phyloP scores from a whole-genome alignment of 2,888 invertebrate species.

The Campoletis raptor region DNA sequence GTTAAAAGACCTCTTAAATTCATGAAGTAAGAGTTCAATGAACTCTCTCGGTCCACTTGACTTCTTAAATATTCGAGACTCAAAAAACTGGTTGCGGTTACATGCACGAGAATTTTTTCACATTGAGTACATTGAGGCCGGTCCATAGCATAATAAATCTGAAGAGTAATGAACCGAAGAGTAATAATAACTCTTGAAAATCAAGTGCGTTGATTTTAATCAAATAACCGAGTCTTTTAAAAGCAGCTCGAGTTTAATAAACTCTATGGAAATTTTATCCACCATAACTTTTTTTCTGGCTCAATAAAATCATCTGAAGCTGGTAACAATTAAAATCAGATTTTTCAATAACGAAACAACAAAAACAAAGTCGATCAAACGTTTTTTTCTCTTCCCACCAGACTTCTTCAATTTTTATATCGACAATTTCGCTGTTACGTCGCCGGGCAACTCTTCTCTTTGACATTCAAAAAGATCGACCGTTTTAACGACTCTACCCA shows the following conservation, averaged over 20 bases:
- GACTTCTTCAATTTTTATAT: slow-evolving; percentile 47
- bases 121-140: background rate
- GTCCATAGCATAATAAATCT: background rate
- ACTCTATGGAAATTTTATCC: background rate
- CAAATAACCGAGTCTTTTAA: background rate
- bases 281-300: background rate
- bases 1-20: background rate
- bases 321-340: background rate
- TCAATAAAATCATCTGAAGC: background rate
- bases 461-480: slow-evolving; percentile 51
- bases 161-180: background rate
- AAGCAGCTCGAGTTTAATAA: background rate
- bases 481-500: slow-evolving; percentile 58
- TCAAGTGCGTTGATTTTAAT: background rate
- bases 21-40: background rate
- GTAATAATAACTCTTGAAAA: background rate
- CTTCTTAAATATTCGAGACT: slow-evolving; percentile 11
- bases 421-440: slow-evolving; percentile 39
- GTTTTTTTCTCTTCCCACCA: background rate
- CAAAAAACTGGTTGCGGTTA: slow-evolving; percentile 3
- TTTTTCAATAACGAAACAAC: background rate
- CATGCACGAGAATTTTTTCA: background rate
- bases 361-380: slow-evolving; percentile 20
- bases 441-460: slow-evolving; percentile 34
- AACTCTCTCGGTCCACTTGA: background rate